Evolutionary conservation across 2,888 invertebrate species (phyloP).

Genomic region (Drosophila borealis): DNA sequence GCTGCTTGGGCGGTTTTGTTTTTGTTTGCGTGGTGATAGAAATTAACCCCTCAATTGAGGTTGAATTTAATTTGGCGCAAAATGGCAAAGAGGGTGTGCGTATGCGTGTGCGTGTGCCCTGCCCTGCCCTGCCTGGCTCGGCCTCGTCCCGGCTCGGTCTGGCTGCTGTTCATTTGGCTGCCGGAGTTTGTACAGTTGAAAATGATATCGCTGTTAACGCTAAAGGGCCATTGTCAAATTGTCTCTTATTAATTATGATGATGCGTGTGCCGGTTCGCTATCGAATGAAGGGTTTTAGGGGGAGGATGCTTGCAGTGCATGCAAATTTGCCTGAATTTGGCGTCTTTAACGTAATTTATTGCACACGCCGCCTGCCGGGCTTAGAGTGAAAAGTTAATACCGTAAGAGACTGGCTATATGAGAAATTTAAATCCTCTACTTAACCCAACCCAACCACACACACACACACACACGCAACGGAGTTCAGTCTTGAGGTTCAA

Average conservation of each 20-base stretch:
- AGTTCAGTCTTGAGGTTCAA: conserved; percentile 47
- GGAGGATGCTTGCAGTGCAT: conserved; percentile 42
- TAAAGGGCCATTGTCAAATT: conserved; percentile 81
- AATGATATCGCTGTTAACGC: conserved; percentile 77
- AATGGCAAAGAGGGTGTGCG: conserved; percentile 72
- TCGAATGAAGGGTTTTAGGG: not conserved
- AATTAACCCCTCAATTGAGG: conserved; percentile 85
- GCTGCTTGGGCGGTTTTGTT: conserved; percentile 73
- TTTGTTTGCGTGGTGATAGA: conserved; percentile 82
- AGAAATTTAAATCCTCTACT: conserved; percentile 54
- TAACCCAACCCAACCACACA: conserved; percentile 10
- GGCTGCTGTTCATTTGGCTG: conserved; percentile 65
- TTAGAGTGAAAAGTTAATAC: conserved; percentile 76
- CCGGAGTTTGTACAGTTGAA: conserved; percentile 59
- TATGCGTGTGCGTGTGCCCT: conserved; percentile 21
- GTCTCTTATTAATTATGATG: conserved; percentile 83
- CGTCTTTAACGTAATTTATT: conserved; percentile 78
- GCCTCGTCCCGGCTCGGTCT: not conserved
- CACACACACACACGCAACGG: conserved; percentile 16
- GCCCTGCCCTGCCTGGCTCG: not conserved
- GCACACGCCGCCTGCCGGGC: conserved; percentile 55
- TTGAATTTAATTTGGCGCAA: conserved; percentile 85
- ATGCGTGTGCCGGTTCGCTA: conserved; percentile 65
- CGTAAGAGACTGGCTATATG: conserved; percentile 43
- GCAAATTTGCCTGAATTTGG: conserved; percentile 75